Evolutionary conservation across 2,888 invertebrate genomes (phyloP), one percentile per base, ranked within the genome.

Genomic region (Caprella mutica): DNA sequence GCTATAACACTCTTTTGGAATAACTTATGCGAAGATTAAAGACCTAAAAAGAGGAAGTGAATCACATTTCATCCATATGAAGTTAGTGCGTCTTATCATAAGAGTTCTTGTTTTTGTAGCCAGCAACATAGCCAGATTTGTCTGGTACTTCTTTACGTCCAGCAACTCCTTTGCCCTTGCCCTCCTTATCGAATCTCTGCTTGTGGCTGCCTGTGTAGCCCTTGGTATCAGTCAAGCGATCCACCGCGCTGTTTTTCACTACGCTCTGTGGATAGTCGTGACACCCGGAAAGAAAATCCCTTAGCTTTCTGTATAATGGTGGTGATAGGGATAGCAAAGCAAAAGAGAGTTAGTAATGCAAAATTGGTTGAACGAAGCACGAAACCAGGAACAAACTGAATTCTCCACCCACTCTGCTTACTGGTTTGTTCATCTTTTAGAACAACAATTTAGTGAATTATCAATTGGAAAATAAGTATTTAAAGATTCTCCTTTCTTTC

Each of bases 181-280:
- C 74, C 3, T 68, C 66, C 3, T 71, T 68, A 60, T 75, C 74
- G 61, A 75, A 74, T 14, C 75, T 67, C 58, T 73, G 70, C 23
- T 60, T 65, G 58, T 66, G 66, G 0, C 64, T 65, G 3, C 65
- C 65, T 6, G 63, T 63, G 54, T 64, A 67, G 61, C 72, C 71
- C 26, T 72, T 70, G 29, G 72, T 70, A 65, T 74, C 74, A 19
- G 74, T 74, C 55, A 74, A 66, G 27, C 73, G 70, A 29, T 70
- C 70, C 8, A 73, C 71, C 2, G 71, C 72, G 27, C 58, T 56
- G 57, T 54, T 66, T 39, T 62, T 65, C 43, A 58, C 58, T 3
- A 62, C 62, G 38, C 55, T 59, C 66, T 65, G 57, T n/a, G n/a
- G n/a, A n/a, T n/a, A n/a, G n/a, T n/a, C n/a, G n/a, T n/a, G n/a